Percentiles rank a stretch among this genome's conserved stretches.
These are phyloP conservation scores for Fissipunctia ypsillon DNA, from an alignment of 2,888 invertebrate species.

Conservation along the genomic window DNA sequence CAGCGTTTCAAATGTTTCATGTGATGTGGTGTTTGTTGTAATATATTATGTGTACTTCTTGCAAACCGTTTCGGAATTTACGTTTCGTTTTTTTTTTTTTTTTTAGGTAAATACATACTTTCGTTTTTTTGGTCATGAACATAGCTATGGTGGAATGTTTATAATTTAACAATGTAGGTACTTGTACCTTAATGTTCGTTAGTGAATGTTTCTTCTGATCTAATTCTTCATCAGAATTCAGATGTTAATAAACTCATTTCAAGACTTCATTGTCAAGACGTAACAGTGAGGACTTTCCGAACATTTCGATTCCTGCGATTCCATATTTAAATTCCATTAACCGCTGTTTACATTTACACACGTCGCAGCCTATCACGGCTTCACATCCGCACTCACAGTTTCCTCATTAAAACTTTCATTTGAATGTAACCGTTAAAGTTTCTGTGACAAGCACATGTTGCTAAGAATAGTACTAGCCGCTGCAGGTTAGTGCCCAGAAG, in stretches of 20 bases:
- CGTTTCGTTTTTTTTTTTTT: conserved; percentile 15
- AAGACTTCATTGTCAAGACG: conserved; percentile 7
- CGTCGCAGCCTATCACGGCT: conserved; percentile 31
- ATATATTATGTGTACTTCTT: conserved; percentile 23
- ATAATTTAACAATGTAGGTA: not conserved
- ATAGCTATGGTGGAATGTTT: conserved; percentile 6
- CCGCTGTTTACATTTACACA: conserved; percentile 33
- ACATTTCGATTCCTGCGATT: not conserved
- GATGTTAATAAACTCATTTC: not conserved
- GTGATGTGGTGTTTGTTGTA: conserved; percentile 47
- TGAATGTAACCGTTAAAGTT: conserved; percentile 58
- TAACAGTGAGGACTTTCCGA: not conserved
- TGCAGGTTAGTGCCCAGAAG: conserved; percentile 49
- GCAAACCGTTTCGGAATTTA: conserved; percentile 40
- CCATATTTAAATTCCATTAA: conserved; percentile 36
- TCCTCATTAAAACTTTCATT: conserved; percentile 66
- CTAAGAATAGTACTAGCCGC: conserved; percentile 59
- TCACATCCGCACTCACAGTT: conserved; percentile 44
- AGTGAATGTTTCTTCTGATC: not conserved
- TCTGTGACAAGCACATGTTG: conserved; percentile 47
- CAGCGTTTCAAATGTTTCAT: conserved; percentile 49
- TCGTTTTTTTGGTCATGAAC: conserved; percentile 31
- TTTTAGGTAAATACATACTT: not conserved
- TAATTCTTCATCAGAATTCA: conserved; percentile 4
- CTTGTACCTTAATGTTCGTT: not conserved